Conservation (phyloP, 1,140 invertebrate genomes). For the Drosophila subpulchrella region DNA sequence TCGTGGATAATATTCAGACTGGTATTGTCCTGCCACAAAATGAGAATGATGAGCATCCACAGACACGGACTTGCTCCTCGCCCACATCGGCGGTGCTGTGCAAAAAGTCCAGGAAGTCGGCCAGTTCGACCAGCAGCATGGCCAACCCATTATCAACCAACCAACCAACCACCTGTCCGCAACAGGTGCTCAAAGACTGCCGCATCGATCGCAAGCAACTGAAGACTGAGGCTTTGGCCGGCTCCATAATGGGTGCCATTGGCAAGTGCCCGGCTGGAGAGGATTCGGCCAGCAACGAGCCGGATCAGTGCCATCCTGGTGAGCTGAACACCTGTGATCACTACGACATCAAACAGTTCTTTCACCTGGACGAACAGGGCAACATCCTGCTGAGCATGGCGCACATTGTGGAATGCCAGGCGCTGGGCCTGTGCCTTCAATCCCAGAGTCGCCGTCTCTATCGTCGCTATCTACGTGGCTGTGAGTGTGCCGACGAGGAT, state of each 20-base stretch:
- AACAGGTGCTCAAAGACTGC: slow-evolving; percentile 78
- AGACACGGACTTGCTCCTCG: neutral
- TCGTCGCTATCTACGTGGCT: slow-evolving; percentile 67
- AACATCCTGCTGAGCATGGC: slow-evolving; percentile 80
- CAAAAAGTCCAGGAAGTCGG: slow-evolving; percentile 55
- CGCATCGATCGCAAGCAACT: slow-evolving; percentile 78
- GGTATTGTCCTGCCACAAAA: slow-evolving; percentile 52
- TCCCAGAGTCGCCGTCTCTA: slow-evolving; percentile 68
- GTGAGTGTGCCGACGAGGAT: slow-evolving; percentile 67
- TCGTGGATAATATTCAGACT: slow-evolving; percentile 69
- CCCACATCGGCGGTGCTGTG: slow-evolving; percentile 22
- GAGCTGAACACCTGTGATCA: slow-evolving; percentile 77
- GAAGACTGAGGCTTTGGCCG: slow-evolving; percentile 81
- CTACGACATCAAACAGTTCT: slow-evolving; percentile 83
- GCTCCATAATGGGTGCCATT: slow-evolving; percentile 81
- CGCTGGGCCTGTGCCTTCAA: slow-evolving; percentile 58
- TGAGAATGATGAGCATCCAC: neutral
- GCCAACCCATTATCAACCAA: slow-evolving; percentile 1
- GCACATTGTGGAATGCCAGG: slow-evolving; percentile 75
- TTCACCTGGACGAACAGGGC: slow-evolving; percentile 80
- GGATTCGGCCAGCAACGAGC: slow-evolving; percentile 1
- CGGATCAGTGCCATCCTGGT: slow-evolving; percentile 66
- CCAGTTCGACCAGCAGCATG: slow-evolving; percentile 48
- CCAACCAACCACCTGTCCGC: slow-evolving; percentile 48
- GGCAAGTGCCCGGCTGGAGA: slow-evolving; percentile 67